Conservation (phyloP, 2,888 invertebrate genomes). For the Dynastes hyllus region DNA sequence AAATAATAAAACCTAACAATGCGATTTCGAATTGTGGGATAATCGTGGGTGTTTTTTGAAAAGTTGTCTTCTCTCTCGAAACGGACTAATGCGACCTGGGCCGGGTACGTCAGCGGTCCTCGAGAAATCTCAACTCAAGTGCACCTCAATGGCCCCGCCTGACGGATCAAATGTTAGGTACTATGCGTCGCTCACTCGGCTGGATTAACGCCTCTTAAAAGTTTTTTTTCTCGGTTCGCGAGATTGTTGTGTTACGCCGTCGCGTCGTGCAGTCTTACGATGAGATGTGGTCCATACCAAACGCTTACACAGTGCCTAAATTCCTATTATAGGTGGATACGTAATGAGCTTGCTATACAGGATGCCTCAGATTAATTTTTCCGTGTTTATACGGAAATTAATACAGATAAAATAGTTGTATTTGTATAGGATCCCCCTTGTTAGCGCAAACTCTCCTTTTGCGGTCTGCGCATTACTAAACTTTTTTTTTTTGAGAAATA, state of each 20-base stretch:
- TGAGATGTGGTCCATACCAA: too few relatives aligned
- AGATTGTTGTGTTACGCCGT: constrained; percentile 22
- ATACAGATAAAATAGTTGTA: too few relatives aligned
- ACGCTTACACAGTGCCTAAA: too few relatives aligned
- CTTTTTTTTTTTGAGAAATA: too few relatives aligned
- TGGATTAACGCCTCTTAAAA: constrained; percentile 57
- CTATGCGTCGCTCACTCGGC: constrained; percentile 46
- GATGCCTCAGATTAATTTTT: too few relatives aligned
- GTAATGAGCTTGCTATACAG: too few relatives aligned
- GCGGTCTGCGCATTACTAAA: too few relatives aligned
- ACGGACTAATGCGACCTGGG: constrained; percentile 53
- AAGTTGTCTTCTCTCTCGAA: constrained; percentile 17
- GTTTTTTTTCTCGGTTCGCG: constrained; percentile 15
- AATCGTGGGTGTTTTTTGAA: constrained; percentile 48
- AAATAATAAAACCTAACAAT: constrained; percentile 13
- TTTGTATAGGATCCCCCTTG: too few relatives aligned
- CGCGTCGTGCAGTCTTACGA: constrained; percentile 4
- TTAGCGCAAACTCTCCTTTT: too few relatives aligned
- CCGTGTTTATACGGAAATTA: too few relatives aligned
- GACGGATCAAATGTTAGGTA: constrained; percentile 53
- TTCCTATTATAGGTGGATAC: too few relatives aligned
- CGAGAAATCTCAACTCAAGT: constrained; percentile 58
- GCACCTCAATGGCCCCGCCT: constrained; percentile 54
- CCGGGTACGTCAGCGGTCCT: constrained; percentile 57
- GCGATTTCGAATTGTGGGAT: constrained; percentile 40